Evolutionary conservation across 1,140 invertebrate species (phyloP).

Genomic region (Asbolus verrucosus): DNA sequence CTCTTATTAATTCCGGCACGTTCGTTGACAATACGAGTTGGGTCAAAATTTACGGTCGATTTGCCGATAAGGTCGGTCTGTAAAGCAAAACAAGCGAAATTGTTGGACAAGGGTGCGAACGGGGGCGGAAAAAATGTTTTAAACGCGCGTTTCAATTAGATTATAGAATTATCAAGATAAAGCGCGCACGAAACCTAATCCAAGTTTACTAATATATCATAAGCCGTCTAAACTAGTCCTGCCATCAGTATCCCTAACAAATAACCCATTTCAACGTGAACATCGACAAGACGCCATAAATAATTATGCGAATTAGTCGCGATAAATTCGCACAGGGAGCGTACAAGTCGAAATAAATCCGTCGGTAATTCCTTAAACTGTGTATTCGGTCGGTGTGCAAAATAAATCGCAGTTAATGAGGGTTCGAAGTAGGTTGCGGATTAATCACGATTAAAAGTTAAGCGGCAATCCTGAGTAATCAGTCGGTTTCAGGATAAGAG

Average conservation of each 20-base stretch:
- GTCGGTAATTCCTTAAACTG: too few species aligned
- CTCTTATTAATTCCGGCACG: background rate
- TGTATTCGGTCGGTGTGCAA: constrained; percentile 41
- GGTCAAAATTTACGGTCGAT: background rate
- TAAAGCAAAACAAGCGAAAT: background rate
- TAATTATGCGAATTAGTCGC: constrained; percentile 33
- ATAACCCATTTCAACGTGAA: constrained; percentile 33
- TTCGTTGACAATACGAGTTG: background rate
- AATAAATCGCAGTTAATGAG: constrained; percentile 53
- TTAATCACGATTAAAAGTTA: constrained; percentile 55
- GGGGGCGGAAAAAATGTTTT: background rate
- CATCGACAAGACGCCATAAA: constrained; percentile 38
- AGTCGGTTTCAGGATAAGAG: constrained; percentile 43
- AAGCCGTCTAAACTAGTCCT: constrained; percentile 19
- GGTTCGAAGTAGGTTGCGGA: constrained; percentile 48
- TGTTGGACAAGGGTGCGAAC: background rate
- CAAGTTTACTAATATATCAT: constrained; percentile 38
- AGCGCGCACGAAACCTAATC: constrained; percentile 26
- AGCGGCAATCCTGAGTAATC: constrained; percentile 49
- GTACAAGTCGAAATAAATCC: constrained; percentile 33
- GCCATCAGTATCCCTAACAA: too few species aligned
- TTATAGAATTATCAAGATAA: constrained; percentile 13
- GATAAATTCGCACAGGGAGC: constrained; percentile 23
- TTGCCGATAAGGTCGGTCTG: background rate
- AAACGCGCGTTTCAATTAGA: constrained; percentile 5